Conservation (phyloP, 2,797 vertebrate species). For the Sternarchorhynchus goeldii region DNA sequence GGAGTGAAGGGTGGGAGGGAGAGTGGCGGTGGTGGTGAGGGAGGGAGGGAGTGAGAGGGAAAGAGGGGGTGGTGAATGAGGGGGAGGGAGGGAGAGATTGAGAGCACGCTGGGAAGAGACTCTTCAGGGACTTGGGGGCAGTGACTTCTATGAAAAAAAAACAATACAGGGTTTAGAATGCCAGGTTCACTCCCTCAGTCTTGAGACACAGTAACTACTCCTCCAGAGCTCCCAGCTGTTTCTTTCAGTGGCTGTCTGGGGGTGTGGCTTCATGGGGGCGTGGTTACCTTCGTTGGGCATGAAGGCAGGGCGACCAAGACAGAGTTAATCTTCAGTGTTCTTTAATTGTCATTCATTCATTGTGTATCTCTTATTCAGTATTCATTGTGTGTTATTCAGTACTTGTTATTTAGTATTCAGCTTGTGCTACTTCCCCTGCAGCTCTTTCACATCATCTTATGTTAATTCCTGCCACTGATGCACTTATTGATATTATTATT, state of each 20-base stretch:
- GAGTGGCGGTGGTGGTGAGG: too few species aligned
- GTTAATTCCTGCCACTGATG: constrained; percentile 6
- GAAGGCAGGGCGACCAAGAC: neutral
- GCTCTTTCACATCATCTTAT: constrained; percentile 27
- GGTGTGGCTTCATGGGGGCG: neutral
- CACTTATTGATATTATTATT: constrained; percentile 24
- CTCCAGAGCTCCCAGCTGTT: neutral
- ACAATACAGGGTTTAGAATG: constrained; percentile 24
- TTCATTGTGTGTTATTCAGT: too few species aligned
- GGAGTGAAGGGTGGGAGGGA: too few species aligned
- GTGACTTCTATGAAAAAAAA: constrained; percentile 6
- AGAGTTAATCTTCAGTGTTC: constrained; percentile 9
- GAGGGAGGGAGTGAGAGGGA: too few species aligned
- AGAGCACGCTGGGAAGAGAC: neutral
- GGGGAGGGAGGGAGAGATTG: neutral
- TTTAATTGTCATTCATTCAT: too few species aligned
- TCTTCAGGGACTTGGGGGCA: neutral
- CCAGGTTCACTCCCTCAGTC: constrained; percentile 7
- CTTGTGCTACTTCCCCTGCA: constrained; percentile 23
- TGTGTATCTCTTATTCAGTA: too few species aligned
- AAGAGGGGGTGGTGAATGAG: too few species aligned
- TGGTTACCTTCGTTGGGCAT: neutral
- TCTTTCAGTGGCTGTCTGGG: neutral
- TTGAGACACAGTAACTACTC: neutral
- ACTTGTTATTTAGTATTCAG: constrained; percentile 12